These are phyloP conservation scores for Serranus cabrilla DNA, from an alignment of 2,797 vertebrate genomes.

Conservation along the genomic window DNA sequence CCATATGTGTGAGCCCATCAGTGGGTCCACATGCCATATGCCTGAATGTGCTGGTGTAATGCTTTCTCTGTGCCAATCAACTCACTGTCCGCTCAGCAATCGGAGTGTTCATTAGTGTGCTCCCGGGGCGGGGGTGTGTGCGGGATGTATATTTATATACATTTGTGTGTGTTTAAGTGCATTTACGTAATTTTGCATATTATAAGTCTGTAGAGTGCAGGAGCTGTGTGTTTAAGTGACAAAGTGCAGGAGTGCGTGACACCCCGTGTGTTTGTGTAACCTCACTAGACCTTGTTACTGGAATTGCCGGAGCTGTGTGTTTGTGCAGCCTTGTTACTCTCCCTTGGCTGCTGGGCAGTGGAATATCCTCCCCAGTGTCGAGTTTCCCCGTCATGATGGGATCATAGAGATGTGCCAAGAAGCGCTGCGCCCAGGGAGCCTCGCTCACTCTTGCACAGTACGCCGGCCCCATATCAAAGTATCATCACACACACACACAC, in stretches of 20 bases:
- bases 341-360: conserved; percentile 64
- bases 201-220: neutral
- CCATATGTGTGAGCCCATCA: conserved; percentile 86
- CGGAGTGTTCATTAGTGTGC: conserved; percentile 59
- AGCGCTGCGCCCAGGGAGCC: conserved; percentile 63
- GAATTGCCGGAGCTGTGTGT: conserved; percentile 56
- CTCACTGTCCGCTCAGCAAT: conserved; percentile 59
- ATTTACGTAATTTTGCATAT: conserved; percentile 1
- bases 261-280: conserved; percentile 44
- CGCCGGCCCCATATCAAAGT: conserved; percentile 67
- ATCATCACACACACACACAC: conserved; percentile 47
- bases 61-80: conserved; percentile 80
- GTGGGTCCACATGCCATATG: conserved; percentile 86
- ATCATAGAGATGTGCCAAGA: conserved; percentile 77
- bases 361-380: conserved; percentile 79
- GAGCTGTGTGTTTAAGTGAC: conserved; percentile 4
- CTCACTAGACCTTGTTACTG: conserved; percentile 39
- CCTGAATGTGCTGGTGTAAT: conserved; percentile 84
- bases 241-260: conserved; percentile 28
- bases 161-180: neutral
- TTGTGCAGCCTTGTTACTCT: conserved; percentile 58
- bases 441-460: conserved; percentile 47
- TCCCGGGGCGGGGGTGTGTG: conserved; percentile 8
- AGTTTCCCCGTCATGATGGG: conserved; percentile 76
- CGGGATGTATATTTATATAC: neutral